Conservation (phyloP, 2,888 invertebrate genomes). For the Polietes domitor region DNA sequence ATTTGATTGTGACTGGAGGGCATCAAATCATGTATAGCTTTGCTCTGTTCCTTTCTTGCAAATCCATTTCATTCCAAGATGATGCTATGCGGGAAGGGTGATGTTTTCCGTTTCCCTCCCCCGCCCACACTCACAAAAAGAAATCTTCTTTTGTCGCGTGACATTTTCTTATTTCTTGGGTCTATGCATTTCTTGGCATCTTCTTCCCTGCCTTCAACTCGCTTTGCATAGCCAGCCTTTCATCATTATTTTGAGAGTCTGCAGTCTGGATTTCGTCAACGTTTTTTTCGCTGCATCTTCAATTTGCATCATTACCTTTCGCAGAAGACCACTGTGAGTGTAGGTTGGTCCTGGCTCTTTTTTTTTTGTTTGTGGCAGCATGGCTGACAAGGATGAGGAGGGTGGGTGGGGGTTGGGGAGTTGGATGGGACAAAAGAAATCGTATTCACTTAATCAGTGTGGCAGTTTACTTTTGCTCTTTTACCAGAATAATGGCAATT, state of each 20-base stretch:
- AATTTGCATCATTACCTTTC: constrained; percentile 66
- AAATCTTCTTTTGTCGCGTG: constrained; percentile 60
- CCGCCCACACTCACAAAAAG: not conserved
- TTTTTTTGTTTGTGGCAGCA: not conserved
- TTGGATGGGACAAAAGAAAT: not conserved
- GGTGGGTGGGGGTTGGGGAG: not conserved
- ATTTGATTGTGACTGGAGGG: constrained; percentile 77
- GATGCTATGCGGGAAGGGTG: not conserved
- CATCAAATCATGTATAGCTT: not conserved
- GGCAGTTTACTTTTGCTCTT: constrained; percentile 57
- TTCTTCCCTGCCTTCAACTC: not conserved
- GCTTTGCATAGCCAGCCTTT: not conserved
- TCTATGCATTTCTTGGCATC: constrained; percentile 31
- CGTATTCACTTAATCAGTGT: constrained; percentile 16
- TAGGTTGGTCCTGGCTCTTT: not conserved
- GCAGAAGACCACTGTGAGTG: not conserved
- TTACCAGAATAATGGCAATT: constrained; percentile 55
- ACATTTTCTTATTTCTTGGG: constrained; percentile 65
- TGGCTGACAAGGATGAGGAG: not conserved
- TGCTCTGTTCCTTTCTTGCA: constrained; percentile 7
- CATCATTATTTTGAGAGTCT: constrained; percentile 51
- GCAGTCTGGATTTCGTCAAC: constrained; percentile 45
- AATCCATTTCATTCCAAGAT: constrained; percentile 40
- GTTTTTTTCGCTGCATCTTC: constrained; percentile 16
- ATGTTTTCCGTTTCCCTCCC: not conserved